A percentile compares a stretch with the other conserved stretches of the same genome.
phyloP scores from a whole-genome alignment of 2,113 vertebrate species.

The Gorilla gorilla region DNA sequence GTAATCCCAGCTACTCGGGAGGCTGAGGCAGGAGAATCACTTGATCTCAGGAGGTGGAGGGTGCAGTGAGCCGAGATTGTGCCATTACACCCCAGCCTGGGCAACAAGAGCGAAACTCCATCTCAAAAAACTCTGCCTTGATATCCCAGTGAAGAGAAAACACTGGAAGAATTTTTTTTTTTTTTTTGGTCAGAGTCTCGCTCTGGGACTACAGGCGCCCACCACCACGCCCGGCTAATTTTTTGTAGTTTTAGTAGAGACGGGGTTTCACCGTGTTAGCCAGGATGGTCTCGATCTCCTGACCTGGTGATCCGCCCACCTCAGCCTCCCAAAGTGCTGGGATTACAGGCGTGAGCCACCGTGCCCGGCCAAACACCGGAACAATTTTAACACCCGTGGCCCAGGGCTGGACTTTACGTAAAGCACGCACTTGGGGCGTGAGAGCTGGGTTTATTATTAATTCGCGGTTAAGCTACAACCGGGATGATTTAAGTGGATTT shows the following conservation, averaged over 20 bases:
- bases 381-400: background rate
- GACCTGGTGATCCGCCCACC: too few relatives aligned
- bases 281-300: too few relatives aligned
- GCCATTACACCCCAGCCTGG: background rate
- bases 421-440: background rate
- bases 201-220: too few relatives aligned
- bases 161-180: background rate
- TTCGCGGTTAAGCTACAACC: background rate
- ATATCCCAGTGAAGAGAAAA: too few relatives aligned
- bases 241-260: too few relatives aligned
- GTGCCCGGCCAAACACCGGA: background rate
- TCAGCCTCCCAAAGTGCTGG: too few relatives aligned
- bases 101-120: background rate
- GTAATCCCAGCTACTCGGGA: background rate
- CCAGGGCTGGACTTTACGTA: too few relatives aligned
- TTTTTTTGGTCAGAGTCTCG: too few relatives aligned
- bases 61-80: too few relatives aligned
- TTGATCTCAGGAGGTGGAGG: background rate
- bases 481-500: background rate
- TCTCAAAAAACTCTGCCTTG: background rate
- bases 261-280: too few relatives aligned
- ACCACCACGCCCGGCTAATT: accelerated
- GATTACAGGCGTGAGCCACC: too few relatives aligned
- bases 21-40: background rate
- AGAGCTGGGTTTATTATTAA: background rate